Base-by-base conservation (phyloP, 2,113 vertebrate species). In the Serranochromis macrocephalus region DNA sequence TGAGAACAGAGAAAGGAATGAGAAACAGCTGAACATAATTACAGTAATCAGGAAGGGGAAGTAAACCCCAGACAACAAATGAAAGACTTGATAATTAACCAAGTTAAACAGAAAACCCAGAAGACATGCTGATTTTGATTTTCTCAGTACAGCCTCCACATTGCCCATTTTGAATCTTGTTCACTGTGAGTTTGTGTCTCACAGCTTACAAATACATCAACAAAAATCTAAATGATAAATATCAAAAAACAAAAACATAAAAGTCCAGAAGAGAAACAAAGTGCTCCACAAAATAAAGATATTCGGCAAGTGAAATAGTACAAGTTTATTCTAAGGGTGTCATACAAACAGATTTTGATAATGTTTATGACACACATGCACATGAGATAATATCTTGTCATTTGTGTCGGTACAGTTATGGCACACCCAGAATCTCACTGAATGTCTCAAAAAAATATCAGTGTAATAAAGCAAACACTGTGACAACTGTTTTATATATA, bases 161-260 rank as follows among this genome's bases (percentile, higher is more conserved):
- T 55, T 55, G 54, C 21, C 9, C 7, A 13, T 55, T 26, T 55
- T 55, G 21, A 5, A 26, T 26, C 54, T 14, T 55, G 21, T 55
- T 55, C 54, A 55, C 21, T 55, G 11, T 55, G 54, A 55, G 21
- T 55, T 55, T 0, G 0, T 66, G 17, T 36, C 17, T 36, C 31
- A 6, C 6, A 36, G 31, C 16, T 21, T 21, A 21, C 53, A 66
- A 66, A 38, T 66, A n/a, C 16, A 55, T 24, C 11, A 55, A 13
- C 10, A 55, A 55, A 55, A 55, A 5, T 55, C 6, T 55, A 55
- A 55, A 55, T 26, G 54, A 55, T 55, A 13, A 55, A 26, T 38
- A 12, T 38, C 0, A 2, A 55, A 55, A 55, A 24, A 13, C 10
- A 0, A 13, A 54, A 55, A 55, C 53, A 55, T 24, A 24, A 24